Base-by-base conservation (phyloP, 2,888 invertebrate species). In the Lomographa bimaculata region DNA sequence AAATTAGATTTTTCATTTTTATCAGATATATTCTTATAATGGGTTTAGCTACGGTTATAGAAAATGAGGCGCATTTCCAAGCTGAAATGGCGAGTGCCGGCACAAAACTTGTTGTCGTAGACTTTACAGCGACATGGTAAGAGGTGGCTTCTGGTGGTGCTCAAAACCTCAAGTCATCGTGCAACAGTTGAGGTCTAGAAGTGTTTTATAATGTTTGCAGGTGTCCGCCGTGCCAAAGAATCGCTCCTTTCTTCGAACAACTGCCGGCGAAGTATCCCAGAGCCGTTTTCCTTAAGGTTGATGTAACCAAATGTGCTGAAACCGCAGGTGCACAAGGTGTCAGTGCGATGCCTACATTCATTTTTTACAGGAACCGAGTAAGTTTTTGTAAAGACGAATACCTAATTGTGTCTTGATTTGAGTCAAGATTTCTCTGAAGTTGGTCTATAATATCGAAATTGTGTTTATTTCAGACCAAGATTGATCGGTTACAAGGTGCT, bases 331-430 rank as follows among this genome's bases (percentile, higher is more conserved):
- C 92, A 6, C 96, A 98, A 71, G 96, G 96, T 35, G 96, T 99
- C 20, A 94, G 94, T 38, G 97, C 98, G 0, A 98, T 99, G 98
- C 99, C 99, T 10, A 99, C 99, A 0, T 99, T 99, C 71, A 93
- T 98, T 56, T 97, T 99, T 72, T 98, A 96, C 77, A 93, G 95
- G 57, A 98, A 96, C 75, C 91, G 93, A 72, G 93, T 94, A 76
- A 50, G 69, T 54, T 30, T 1, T 8, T 2, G 7, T 8, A 16
- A 25, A 2, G 3, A 10, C 3, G 8, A n/a, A 14, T 14, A 14
- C 14, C 14, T 14, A 14, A 14, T 14, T 3, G 14, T 14, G 6
- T 18, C 2, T 7, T 16, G 16, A 3, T 5, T 5, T 16, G 3
- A 16, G 3, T 3, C 16, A 3, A n/a, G n/a, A n/a, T n/a, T n/a